Percentiles rank a stretch among this genome's conserved stretches.
These are phyloP conservation scores for Percopsis omiscomaycus DNA, from an alignment of 2,797 vertebrate genomes.

Conservation along the genomic window DNA sequence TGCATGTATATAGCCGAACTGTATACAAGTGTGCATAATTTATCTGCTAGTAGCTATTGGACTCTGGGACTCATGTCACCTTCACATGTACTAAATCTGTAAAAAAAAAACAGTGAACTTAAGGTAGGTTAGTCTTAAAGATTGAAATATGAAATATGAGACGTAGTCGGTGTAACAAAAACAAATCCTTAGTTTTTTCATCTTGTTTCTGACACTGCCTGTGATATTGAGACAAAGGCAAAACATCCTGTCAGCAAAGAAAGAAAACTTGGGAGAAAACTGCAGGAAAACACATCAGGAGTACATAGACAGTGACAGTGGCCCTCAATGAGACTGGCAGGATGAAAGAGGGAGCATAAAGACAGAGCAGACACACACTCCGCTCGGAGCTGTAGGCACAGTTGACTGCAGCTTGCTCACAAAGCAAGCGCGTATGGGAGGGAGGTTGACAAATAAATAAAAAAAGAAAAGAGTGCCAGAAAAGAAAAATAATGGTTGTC, in stretches of 20 bases:
- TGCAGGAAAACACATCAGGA: conserved; percentile 42
- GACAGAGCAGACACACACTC: conserved; percentile 41
- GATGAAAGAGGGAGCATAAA: conserved; percentile 33
- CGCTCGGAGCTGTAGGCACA: conserved; percentile 42
- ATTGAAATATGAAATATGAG: no score
- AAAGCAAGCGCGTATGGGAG: conserved; percentile 37
- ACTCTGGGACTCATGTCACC: no score
- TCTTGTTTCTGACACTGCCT: conserved; percentile 20
- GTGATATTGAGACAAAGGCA: conserved; percentile 21
- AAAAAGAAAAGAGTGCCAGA: neutral
- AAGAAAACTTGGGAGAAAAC: conserved; percentile 25
- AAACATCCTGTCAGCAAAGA: conserved; percentile 41
- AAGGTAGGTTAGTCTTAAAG: no score
- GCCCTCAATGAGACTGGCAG: conserved; percentile 46
- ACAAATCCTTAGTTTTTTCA: conserved; percentile 1
- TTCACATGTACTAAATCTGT: no score
- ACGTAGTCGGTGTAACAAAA: no score
- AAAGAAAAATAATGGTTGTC: conserved; percentile 59
- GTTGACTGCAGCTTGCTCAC: conserved; percentile 49
- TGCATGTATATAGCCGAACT: no score
- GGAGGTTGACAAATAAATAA: conserved; percentile 12
- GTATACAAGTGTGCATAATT: no score
- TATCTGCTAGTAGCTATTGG: no score
- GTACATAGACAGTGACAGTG: neutral
- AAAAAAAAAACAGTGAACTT: no score